phyloP scores from a whole-genome alignment of 2,113 vertebrate species.

The Brachyistius frenatus region DNA sequence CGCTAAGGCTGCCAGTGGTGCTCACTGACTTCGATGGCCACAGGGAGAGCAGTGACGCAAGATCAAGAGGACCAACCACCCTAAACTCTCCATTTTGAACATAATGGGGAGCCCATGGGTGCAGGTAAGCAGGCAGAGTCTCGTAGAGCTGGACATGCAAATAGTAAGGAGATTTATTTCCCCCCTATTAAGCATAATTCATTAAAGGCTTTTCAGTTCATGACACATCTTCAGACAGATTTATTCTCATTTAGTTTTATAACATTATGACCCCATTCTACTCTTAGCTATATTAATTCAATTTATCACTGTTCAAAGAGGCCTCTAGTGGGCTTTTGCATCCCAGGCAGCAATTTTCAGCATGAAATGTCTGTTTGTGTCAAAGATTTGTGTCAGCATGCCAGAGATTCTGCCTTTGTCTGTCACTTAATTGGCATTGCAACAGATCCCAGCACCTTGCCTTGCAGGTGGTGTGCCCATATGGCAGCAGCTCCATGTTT shows the following conservation, averaged over 20 bases:
- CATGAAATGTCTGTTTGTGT: slow-evolving; percentile 29
- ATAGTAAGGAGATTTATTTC: slow-evolving; percentile 5
- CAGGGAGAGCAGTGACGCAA: slow-evolving; percentile 34
- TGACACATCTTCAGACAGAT: slow-evolving; percentile 30
- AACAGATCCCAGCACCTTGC: slow-evolving; percentile 15
- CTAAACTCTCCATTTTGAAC: slow-evolving; percentile 40
- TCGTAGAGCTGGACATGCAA: slow-evolving; percentile 2
- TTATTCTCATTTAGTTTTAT: slow-evolving; percentile 27
- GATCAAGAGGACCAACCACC: slow-evolving; percentile 46
- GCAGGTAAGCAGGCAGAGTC: slow-evolving; percentile 32
- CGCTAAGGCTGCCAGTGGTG: slow-evolving; percentile 25
- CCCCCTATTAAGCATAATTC: slow-evolving; percentile 2
- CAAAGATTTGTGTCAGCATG: slow-evolving; percentile 11
- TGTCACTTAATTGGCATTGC: slow-evolving; percentile 26
- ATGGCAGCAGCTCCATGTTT: slow-evolving; percentile 31
- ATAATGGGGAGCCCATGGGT: slow-evolving; percentile 26
- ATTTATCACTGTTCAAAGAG: slow-evolving; percentile 13
- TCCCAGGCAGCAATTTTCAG: slow-evolving; percentile 10
- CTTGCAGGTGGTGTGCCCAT: slow-evolving; percentile 43
- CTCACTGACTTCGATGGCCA: slow-evolving; percentile 28
- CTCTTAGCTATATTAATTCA: slow-evolving; percentile 20
- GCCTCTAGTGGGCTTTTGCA: slow-evolving; percentile 10
- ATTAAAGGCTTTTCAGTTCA: slow-evolving; percentile 16
- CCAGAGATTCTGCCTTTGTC: slow-evolving; percentile 1
- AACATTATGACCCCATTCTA: slow-evolving; percentile 12